Evolutionary conservation across 2,113 vertebrate genomes (phyloP), one percentile per base, ranked within the genome.

Genomic region (Anthoscopus minutus): DNA sequence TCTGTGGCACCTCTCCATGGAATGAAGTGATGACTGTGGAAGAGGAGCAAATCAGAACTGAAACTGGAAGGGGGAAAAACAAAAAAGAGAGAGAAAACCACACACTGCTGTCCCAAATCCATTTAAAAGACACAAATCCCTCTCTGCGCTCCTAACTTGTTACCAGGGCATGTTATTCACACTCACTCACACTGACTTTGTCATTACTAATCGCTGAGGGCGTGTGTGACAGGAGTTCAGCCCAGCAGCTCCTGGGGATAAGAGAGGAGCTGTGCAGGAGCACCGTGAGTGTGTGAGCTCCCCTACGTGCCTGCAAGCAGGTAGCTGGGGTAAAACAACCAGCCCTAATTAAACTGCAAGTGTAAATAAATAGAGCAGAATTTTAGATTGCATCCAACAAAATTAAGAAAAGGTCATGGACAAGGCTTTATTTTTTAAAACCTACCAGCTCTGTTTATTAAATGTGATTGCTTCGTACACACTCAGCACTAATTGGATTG

Each of bases 341-440:
- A 37, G 28, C 90, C 86, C 94, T 89, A 97, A 95, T 97, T 97
- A 97, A 97, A 96, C 91, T 81, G 54, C 70, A 91, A 89, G 76
- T 30, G 66, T 93, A 97, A 98, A 95, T 92, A 93, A 96, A 95
- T 87, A 92, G 65, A 96, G 88, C 78, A 89, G 91, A 92, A 97
- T 97, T 97, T 94, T 93, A 96, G 93, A 97, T 92, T 73, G 31
- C 93, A 95, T 92, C 95, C 95, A 80, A 96, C 69, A 95, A 96
- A 97, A 97, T 92, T 92, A 93, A 92, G 90, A 94, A 96, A 91
- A 97, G 96, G 97, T 96, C 96, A 88, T 14, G 79, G 87, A 86
- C 69, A 85, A 95, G 81, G 60, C 48, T 37, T 48, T 76, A 44
- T 92, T 93, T 91, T 92, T 93, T 48, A 89, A 95, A 96, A 80